A percentile compares a stretch with the other conserved stretches of the same genome.
Evolutionary conservation across 1,140 invertebrate genomes (phyloP).

Genomic region (Atta texana): DNA sequence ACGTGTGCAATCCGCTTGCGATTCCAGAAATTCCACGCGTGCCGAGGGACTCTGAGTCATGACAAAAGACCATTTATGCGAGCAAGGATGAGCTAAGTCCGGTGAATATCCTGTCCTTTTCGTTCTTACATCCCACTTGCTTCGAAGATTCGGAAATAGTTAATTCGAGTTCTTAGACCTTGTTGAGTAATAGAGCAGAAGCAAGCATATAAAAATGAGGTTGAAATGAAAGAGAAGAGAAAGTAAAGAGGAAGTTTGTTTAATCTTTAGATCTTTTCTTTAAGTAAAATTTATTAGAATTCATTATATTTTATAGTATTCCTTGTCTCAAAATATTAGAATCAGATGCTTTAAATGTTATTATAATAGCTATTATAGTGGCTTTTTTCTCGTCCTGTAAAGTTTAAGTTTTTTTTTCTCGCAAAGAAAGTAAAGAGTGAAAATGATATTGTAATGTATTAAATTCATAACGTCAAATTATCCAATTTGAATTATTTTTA

Average conservation of each 20-base stretch:
- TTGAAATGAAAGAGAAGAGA: background rate
- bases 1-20: slow-evolving; percentile 43
- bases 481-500: no score
- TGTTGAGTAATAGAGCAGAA: slow-evolving; percentile 39
- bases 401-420: no score
- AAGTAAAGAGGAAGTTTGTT: background rate
- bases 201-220: background rate
- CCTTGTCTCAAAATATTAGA: no score
- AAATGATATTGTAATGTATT: background rate
- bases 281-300: no score
- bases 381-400: no score
- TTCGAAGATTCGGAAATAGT: slow-evolving; percentile 26
- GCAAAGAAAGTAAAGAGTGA: background rate
- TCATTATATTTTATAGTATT: no score
- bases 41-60: slow-evolving; percentile 27
- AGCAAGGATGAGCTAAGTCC: slow-evolving; percentile 16
- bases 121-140: slow-evolving; percentile 1
- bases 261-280: background rate
- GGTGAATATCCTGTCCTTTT: background rate
- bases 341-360: no score
- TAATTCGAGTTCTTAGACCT: slow-evolving; percentile 66
- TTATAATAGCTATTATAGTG: no score
- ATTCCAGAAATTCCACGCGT: slow-evolving; percentile 64
- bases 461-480: no score
- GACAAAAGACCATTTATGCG: slow-evolving; percentile 63